These are phyloP conservation scores for Limosa lapponica DNA, from an alignment of 2,797 vertebrate species.

Conservation along the genomic window DNA sequence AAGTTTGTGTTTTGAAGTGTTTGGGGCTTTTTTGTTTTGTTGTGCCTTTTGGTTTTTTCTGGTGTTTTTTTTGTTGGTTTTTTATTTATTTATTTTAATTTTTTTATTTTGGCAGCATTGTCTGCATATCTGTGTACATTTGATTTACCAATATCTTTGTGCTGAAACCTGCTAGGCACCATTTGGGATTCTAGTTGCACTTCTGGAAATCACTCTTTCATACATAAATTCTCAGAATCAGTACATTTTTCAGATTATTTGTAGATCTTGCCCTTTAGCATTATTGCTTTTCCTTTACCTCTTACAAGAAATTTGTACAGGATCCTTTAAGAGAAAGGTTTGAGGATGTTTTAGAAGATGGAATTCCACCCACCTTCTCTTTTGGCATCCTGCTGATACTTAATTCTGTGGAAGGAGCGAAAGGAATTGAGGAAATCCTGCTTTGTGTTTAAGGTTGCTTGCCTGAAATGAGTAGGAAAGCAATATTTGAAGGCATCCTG, in stretches of 20 bases:
- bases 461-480: neutral
- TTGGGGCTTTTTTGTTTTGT: neutral
- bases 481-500: neutral
- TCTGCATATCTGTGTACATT: neutral
- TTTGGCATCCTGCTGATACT: neutral
- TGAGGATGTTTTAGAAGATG: neutral
- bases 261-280: neutral
- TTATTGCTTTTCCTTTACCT: neutral
- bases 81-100: neutral
- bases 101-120: neutral
- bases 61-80: neutral
- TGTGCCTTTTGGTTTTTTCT: neutral
- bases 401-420: neutral
- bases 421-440: neutral
- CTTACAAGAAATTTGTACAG: neutral
- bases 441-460: neutral
- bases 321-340: neutral
- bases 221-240: rapidly evolving
- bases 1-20: neutral
- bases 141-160: neutral
- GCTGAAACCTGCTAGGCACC: neutral
- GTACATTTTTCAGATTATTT: neutral
- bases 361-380: neutral
- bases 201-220: neutral
- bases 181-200: neutral